A percentile compares a stretch with the other conserved stretches of the same genome.
phyloP scores from a whole-genome alignment of 2,888 invertebrate genomes.

The Pachliopta kotzebuea region DNA sequence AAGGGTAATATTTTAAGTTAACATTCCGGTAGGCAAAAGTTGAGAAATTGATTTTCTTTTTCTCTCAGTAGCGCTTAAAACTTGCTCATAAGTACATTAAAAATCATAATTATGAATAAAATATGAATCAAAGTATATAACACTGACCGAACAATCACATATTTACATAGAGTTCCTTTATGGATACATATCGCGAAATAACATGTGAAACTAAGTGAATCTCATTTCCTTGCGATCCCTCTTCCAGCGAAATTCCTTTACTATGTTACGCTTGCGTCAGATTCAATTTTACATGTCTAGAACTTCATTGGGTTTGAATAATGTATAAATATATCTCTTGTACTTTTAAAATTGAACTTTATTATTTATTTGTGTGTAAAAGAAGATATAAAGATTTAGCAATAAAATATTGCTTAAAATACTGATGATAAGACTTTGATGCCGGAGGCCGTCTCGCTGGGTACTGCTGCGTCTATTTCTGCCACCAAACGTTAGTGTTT shows the following conservation, averaged over 20 bases:
- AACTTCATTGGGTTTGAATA: neutral
- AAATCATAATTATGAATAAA: neutral
- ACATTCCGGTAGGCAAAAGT: too few species aligned
- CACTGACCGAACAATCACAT: neutral
- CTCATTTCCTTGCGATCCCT: slow-evolving; percentile 25
- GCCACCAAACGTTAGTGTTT: too few species aligned
- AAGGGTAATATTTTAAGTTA: too few species aligned
- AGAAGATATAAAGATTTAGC: too few species aligned
- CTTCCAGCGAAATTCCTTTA: slow-evolving; percentile 25
- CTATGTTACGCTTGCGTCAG: slow-evolving; percentile 23
- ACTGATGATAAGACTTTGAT: too few species aligned
- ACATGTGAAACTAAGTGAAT: slow-evolving; percentile 23
- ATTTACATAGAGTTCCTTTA: slow-evolving; percentile 16
- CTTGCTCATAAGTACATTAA: too few species aligned
- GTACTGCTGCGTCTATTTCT: too few species aligned
- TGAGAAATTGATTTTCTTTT: too few species aligned
- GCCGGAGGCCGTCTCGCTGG: too few species aligned
- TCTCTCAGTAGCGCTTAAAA: too few species aligned
- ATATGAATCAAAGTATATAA: neutral
- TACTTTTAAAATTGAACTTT: slow-evolving; percentile 1
- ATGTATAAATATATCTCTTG: slow-evolving; percentile 1
- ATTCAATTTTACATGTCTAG: slow-evolving; percentile 21
- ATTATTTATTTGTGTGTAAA: neutral
- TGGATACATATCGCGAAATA: slow-evolving; percentile 23
- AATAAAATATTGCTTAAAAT: too few species aligned